These are phyloP conservation scores for Drosophila anomalata DNA, from an alignment of 2,888 invertebrate species.

Conservation along the genomic window DNA sequence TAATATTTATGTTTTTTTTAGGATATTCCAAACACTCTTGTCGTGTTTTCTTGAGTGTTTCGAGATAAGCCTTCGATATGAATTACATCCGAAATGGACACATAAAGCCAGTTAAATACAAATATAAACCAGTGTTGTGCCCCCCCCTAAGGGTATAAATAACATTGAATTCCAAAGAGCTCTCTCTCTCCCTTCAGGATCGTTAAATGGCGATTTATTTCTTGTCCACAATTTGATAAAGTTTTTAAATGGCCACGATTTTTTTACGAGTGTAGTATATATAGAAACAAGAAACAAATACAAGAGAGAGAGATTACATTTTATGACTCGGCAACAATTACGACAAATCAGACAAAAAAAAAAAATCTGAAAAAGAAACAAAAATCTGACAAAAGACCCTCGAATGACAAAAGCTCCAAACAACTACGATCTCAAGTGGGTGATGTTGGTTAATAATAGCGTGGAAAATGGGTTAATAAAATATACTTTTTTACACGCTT, in stretches of 20 bases:
- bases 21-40: background rate
- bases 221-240: background rate
- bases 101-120: background rate
- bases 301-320: conserved; percentile 32
- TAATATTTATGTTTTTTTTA: background rate
- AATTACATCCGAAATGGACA: background rate
- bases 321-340: conserved; percentile 60
- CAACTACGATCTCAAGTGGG: background rate
- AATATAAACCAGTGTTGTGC: conserved; percentile 2
- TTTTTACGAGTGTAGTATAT: conserved; percentile 2
- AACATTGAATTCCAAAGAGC: background rate
- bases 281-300: conserved; percentile 21
- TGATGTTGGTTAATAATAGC: conserved; percentile 43
- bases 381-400: conserved; percentile 20
- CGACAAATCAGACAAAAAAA: conserved; percentile 34
- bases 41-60: background rate
- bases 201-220: conserved; percentile 1
- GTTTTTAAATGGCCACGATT: background rate
- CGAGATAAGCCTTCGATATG: background rate
- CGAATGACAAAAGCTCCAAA: conserved; percentile 23
- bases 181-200: background rate
- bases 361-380: conserved; percentile 17
- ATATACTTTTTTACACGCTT: conserved; percentile 25
- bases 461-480: conserved; percentile 69
- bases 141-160: background rate